A percentile compares a stretch with the other conserved stretches of the same genome.
phyloP scores from a whole-genome alignment of 2,113 vertebrate genomes.

The Xenopus laevis region DNA sequence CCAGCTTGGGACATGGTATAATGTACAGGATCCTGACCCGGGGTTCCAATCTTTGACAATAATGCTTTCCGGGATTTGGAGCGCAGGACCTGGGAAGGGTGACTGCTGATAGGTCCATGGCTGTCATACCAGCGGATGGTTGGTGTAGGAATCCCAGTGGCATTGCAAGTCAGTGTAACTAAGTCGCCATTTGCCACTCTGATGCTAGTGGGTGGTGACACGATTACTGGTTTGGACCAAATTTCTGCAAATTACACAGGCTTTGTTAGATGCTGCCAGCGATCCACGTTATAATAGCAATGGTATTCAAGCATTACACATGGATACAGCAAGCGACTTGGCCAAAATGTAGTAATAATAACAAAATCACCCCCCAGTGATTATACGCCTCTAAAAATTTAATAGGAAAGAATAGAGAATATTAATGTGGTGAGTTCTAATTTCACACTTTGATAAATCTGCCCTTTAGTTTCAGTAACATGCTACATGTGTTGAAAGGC shows the following conservation, averaged over 20 bases:
- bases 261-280: too few relatives aligned
- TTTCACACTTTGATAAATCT: too few relatives aligned
- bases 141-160: conserved; percentile 61
- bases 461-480: too few relatives aligned
- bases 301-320: too few relatives aligned
- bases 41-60: background rate
- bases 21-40: conserved; percentile 42
- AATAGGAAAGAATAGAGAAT: too few relatives aligned
- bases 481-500: too few relatives aligned
- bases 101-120: conserved; percentile 56
- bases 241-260: conserved; percentile 40
- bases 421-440: too few relatives aligned
- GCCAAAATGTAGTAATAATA: too few relatives aligned
- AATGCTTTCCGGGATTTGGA: conserved; percentile 52
- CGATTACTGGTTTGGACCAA: conserved; percentile 58
- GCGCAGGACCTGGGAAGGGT: conserved; percentile 52
- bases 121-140: conserved; percentile 63
- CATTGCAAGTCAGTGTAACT: conserved; percentile 63
- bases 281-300: background rate
- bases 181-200: conserved; percentile 53
- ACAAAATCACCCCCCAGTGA: too few relatives aligned
- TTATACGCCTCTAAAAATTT: too few relatives aligned
- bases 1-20: conserved; percentile 52
- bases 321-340: too few relatives aligned
- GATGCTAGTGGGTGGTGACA: conserved; percentile 54